Base-by-base conservation (phyloP, 1,140 invertebrate species). In the Ostrea denselamellosa region DNA sequence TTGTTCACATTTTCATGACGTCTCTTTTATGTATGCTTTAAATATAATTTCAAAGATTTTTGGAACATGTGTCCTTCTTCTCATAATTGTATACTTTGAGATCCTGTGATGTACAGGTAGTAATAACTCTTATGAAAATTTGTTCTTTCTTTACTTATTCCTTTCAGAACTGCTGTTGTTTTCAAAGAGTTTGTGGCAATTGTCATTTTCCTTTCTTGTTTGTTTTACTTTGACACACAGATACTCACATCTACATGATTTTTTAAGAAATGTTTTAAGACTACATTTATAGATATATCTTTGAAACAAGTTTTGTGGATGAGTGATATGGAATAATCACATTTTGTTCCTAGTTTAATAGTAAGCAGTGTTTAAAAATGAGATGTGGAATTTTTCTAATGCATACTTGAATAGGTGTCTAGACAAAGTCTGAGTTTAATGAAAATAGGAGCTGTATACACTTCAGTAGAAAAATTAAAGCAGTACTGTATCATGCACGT, bases 371-470 rank as follows among this genome's bases (percentile, higher is more conserved):
- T 44, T 44, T 44, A 58, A 58, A 56, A 58, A 58, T 58, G 54
- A 19, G 56, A 58, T 58, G 56, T 58, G 14, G 56, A 58, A 19
- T 58, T 58, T 19, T 58, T 58, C 56, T 25, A 71, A 71, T 71
- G 68, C 68, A 71, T 71, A 71, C n/a, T 62, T 71, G 68, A 71
- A 71, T 71, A 28, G 10, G 22, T 28, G 68, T 71, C 68, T 71
- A 71, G 68, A 71, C 68, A 8, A 9, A 28, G 68, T 71, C 68
- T 71, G 68, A 71, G 68, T 71, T 25, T 71, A 25, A 34, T 68
- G 58, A 71, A 25, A 71, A 25, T 71, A 14, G 28, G 68, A 25
- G 10, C 28, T 71, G 25, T 58, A 12, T 58, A 58, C 14, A 71
- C 22, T 12, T 25, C 12, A 71, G 28, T 71, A 71, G 22, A 34